Evolutionary conservation across 2,797 vertebrate genomes (phyloP).

Genomic region (Hippocampus kuda): DNA sequence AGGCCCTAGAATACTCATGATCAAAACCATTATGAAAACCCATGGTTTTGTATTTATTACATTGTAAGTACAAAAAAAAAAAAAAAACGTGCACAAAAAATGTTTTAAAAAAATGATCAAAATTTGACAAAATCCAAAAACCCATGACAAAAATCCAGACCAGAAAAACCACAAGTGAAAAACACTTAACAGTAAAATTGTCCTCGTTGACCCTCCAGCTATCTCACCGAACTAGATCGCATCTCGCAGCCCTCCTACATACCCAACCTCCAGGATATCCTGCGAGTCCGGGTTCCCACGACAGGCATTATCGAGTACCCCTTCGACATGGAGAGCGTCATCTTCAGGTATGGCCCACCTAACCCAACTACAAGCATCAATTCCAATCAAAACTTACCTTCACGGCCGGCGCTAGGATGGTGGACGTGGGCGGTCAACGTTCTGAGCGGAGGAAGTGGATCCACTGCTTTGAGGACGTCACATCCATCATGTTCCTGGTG

Average conservation of each 20-base stretch:
- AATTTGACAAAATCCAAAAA: background rate
- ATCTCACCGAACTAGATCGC: conserved; percentile 73
- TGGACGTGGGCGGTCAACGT: conserved; percentile 86
- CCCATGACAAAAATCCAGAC: background rate
- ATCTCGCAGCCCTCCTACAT: conserved; percentile 68
- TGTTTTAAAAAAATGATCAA: background rate
- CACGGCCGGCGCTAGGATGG: conserved; percentile 66
- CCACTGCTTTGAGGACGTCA: conserved; percentile 90
- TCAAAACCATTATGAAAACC: too few species aligned
- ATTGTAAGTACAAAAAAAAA: too few species aligned
- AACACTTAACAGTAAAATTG: background rate
- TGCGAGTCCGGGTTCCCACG: conserved; percentile 75
- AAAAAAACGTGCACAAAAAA: too few species aligned
- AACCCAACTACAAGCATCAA: background rate
- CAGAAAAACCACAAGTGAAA: too few species aligned
- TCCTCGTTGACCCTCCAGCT: conserved; percentile 52
- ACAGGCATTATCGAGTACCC: conserved; percentile 83
- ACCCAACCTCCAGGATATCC: conserved; percentile 77
- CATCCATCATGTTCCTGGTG: conserved; percentile 89
- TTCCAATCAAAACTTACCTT: background rate
- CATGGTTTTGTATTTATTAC: too few species aligned
- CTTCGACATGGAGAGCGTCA: conserved; percentile 82
- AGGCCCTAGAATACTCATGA: too few species aligned
- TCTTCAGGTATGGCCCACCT: conserved; percentile 70
- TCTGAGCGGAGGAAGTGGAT: conserved; percentile 92